Percentiles rank a stretch among this genome's conserved stretches.
phyloP scores from a whole-genome alignment of 2,113 vertebrate species.

The Anoura caudifer region DNA sequence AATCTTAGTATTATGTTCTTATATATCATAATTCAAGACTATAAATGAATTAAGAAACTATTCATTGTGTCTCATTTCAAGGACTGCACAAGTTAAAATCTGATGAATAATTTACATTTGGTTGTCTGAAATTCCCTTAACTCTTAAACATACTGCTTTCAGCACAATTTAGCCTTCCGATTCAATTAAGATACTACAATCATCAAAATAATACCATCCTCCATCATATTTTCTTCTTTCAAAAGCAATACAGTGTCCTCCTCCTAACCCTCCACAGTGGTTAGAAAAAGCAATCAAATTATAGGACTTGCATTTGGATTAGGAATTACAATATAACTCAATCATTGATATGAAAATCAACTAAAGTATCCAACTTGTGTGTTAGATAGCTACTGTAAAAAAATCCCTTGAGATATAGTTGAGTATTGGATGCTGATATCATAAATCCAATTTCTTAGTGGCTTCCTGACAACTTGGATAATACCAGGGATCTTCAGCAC shows the following conservation, averaged over 20 bases:
- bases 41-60: constrained; percentile 74
- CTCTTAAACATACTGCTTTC: constrained; percentile 93
- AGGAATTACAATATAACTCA: constrained; percentile 94
- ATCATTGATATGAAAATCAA: constrained; percentile 88
- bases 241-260: constrained; percentile 91
- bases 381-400: constrained; percentile 93
- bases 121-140: constrained; percentile 80
- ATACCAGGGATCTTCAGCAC: constrained; percentile 90
- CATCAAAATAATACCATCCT: constrained; percentile 72
- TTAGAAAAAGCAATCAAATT: constrained; percentile 92
- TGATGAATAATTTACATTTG: constrained; percentile 79
- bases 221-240: constrained; percentile 87
- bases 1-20: constrained; percentile 31
- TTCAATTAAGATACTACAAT: constrained; percentile 86
- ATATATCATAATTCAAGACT: constrained; percentile 78
- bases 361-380: constrained; percentile 90
- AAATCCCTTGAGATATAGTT: constrained; percentile 90
- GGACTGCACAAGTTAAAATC: constrained; percentile 78
- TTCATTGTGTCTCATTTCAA: constrained; percentile 79
- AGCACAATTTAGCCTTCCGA: constrained; percentile 93
- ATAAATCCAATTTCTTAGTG: constrained; percentile 91
- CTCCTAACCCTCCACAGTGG: constrained; percentile 92
- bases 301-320: constrained; percentile 90
- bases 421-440: constrained; percentile 88
- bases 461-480: constrained; percentile 93